These are phyloP conservation scores for Propithecus coquereli DNA, from an alignment of 2,113 vertebrate genomes.

Conservation along the genomic window DNA sequence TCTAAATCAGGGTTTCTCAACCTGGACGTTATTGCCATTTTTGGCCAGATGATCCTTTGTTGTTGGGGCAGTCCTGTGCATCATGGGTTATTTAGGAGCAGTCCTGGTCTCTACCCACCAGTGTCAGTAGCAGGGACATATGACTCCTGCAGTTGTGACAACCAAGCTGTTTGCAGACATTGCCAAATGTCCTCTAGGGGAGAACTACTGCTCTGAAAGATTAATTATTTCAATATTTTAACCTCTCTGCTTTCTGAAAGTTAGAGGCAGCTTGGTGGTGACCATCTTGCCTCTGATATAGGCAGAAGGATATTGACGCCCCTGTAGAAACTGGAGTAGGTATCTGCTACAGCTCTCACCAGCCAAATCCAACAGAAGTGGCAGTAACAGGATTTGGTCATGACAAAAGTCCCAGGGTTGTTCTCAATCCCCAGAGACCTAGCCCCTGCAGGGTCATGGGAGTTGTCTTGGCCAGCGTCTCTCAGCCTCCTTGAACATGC, in stretches of 20 bases:
- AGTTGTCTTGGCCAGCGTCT: neutral
- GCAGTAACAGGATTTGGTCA: neutral
- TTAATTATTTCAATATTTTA: neutral
- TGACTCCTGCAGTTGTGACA: neutral
- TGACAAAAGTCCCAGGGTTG: neutral
- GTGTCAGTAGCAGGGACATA: neutral
- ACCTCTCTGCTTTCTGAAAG: neutral
- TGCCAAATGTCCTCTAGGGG: neutral
- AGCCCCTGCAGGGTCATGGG: neutral
- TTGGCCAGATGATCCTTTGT: neutral
- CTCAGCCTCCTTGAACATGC: neutral
- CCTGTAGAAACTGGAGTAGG: neutral
- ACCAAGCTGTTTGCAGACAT: neutral
- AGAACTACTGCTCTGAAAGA: neutral
- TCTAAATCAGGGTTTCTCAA: neutral
- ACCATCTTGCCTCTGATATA: neutral
- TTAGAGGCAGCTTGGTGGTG: neutral
- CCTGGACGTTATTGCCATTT: neutral
- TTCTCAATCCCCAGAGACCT: neutral
- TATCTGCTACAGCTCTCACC: neutral
- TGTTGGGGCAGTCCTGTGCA: neutral
- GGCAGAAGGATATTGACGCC: neutral
- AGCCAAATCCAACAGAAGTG: neutral
- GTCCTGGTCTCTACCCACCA: neutral
- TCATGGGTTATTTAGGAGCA: neutral